A percentile compares a stretch with the other conserved stretches of the same genome.
Evolutionary conservation across 2,797 vertebrate species (phyloP).

Genomic region (Triplophysa bombifrons): DNA sequence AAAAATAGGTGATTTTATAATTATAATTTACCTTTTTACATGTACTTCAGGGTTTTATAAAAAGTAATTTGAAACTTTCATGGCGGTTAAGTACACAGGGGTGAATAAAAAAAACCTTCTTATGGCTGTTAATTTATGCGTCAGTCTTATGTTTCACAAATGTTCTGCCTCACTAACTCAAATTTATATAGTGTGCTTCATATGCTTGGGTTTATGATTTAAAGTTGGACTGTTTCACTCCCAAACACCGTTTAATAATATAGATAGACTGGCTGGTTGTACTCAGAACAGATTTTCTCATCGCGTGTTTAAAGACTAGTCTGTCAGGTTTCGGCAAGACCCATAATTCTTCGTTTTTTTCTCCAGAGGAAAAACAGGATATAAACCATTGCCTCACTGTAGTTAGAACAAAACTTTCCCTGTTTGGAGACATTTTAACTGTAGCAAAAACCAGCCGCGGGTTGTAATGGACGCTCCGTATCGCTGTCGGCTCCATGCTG

Average conservation of each 20-base stretch:
- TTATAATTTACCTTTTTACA: neutral
- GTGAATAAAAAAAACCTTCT: neutral
- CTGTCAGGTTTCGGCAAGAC: slow-evolving; percentile 4
- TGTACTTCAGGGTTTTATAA: neutral
- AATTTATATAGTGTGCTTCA: neutral
- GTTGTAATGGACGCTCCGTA: slow-evolving; percentile 1
- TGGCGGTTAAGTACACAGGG: neutral
- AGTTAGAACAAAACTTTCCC: slow-evolving; percentile 23
- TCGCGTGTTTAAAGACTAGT: slow-evolving; percentile 1
- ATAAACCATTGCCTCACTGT: neutral
- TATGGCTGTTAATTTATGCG: neutral
- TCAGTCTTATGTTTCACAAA: neutral
- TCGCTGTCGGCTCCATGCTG: neutral
- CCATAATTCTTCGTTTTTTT: neutral
- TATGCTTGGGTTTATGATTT: neutral
- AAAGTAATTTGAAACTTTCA: neutral
- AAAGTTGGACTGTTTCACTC: neutral
- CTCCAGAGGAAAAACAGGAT: neutral
- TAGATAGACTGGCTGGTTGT: neutral
- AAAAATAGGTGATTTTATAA: too few relatives aligned
- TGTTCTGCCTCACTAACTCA: neutral
- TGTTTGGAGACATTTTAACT: slow-evolving; percentile 37
- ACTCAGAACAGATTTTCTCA: neutral
- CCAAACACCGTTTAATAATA: neutral
- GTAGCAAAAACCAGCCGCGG: neutral